phyloP scores from a whole-genome alignment of 2,113 vertebrate genomes.

The Athene cunicularia region DNA sequence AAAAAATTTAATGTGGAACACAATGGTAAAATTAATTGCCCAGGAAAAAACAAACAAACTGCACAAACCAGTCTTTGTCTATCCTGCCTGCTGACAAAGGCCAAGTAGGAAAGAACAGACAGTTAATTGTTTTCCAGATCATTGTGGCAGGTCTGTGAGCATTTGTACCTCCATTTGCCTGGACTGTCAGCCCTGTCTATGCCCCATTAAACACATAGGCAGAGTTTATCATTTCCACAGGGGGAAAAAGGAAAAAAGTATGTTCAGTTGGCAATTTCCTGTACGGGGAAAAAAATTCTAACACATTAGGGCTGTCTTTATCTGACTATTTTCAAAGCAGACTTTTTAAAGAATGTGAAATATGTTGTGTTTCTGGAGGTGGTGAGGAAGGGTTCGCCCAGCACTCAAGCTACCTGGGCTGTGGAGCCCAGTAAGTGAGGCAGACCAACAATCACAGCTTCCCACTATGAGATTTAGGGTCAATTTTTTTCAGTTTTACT shows the following conservation, averaged over 20 bases:
- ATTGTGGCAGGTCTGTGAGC: neutral
- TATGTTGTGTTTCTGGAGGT: neutral
- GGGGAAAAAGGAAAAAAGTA: neutral
- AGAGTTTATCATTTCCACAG: neutral
- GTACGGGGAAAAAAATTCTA: neutral
- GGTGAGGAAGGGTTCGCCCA: neutral
- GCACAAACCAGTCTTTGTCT: neutral
- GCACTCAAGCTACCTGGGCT: neutral
- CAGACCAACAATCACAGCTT: neutral
- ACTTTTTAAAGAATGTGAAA: neutral
- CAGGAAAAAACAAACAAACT: neutral
- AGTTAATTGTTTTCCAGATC: constrained; percentile 24
- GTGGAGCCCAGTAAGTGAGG: neutral
- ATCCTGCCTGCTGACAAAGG: neutral
- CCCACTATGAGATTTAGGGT: neutral
- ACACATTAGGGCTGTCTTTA: neutral
- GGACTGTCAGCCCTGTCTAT: neutral
- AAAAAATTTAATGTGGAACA: neutral
- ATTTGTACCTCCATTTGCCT: neutral
- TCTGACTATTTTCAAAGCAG: neutral
- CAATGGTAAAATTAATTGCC: constrained; percentile 1
- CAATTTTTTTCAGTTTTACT: neutral
- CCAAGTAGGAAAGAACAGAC: neutral
- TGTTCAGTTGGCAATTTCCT: neutral
- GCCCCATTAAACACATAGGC: neutral